These are phyloP conservation scores for Cochlearius cochlearius DNA, from an alignment of 2,113 vertebrate genomes.

Conservation along the genomic window DNA sequence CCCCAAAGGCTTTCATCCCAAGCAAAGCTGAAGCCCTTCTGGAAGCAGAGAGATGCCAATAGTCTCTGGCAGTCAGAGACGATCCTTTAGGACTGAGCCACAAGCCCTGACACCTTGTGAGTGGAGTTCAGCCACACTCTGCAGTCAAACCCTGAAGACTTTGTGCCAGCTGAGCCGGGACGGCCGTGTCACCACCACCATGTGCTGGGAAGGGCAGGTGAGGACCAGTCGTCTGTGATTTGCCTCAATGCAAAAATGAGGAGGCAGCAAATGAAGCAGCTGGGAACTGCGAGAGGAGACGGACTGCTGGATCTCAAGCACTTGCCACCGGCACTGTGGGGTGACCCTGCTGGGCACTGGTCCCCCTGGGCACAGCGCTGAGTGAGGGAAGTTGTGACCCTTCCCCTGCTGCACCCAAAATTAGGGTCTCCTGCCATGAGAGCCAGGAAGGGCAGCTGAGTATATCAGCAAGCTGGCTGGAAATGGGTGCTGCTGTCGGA, in stretches of 20 bases:
- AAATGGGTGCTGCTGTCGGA: not conserved
- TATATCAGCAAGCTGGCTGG: not conserved
- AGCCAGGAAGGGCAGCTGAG: not conserved
- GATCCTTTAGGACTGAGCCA: not conserved
- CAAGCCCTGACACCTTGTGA: not conserved
- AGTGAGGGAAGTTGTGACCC: not conserved
- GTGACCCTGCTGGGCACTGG: too few relatives aligned
- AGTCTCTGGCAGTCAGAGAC: not conserved
- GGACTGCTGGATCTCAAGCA: not conserved
- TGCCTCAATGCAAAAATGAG: not conserved
- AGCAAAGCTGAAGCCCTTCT: not conserved
- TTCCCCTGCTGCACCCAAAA: not conserved
- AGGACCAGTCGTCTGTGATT: not conserved
- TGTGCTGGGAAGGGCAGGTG: not conserved
- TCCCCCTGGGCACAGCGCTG: fast-evolving
- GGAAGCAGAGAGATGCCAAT: not conserved
- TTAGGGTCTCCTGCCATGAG: not conserved
- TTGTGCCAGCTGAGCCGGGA: not conserved
- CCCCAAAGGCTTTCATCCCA: not conserved
- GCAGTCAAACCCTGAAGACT: not conserved
- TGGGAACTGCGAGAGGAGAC: not conserved
- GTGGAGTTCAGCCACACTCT: not conserved
- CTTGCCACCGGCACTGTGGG: not conserved
- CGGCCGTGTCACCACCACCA: not conserved
- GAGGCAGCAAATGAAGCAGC: not conserved